Percentiles rank a stretch among this genome's conserved stretches.
Evolutionary conservation across 2,888 invertebrate species (phyloP).

Genomic region (Nomada fabriciana): DNA sequence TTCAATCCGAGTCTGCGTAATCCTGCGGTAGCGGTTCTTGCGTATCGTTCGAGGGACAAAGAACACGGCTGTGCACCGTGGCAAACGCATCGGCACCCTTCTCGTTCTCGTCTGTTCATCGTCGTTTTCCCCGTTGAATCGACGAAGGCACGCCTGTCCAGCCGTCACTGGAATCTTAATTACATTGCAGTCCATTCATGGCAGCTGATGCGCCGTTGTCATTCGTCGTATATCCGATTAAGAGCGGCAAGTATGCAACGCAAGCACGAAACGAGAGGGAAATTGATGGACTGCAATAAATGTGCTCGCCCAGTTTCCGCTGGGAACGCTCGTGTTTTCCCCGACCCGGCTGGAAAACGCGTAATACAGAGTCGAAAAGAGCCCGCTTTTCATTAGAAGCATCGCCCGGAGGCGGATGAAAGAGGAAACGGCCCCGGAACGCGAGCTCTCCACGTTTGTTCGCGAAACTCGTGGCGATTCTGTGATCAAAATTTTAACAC

Average conservation of each 20-base stretch:
- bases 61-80: conserved; percentile 44
- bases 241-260: conserved; percentile 24
- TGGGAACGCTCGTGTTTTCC: conserved; percentile 34
- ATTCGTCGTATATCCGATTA: conserved; percentile 68
- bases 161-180: conserved; percentile 77
- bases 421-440: conserved; percentile 12
- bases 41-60: conserved; percentile 58
- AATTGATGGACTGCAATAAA: background rate
- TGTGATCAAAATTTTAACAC: conserved; percentile 29
- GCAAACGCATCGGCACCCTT: conserved; percentile 1
- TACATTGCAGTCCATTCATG: conserved; percentile 75
- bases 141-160: conserved; percentile 51
- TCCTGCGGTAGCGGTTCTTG: conserved; percentile 41
- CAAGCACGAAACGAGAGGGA: background rate
- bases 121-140: conserved; percentile 13
- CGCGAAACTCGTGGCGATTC: conserved; percentile 20
- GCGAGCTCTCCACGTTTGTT: conserved; percentile 11
- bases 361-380: conserved; percentile 27
- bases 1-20: conserved; percentile 35
- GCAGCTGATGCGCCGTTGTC: conserved; percentile 68
- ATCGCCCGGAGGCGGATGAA: conserved; percentile 21
- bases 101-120: conserved; percentile 11
- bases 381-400: conserved; percentile 39
- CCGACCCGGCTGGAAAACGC: conserved; percentile 33
- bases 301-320: conserved; percentile 19